Base-by-base conservation (phyloP, 1,140 invertebrate species). In the Mya arenaria region DNA sequence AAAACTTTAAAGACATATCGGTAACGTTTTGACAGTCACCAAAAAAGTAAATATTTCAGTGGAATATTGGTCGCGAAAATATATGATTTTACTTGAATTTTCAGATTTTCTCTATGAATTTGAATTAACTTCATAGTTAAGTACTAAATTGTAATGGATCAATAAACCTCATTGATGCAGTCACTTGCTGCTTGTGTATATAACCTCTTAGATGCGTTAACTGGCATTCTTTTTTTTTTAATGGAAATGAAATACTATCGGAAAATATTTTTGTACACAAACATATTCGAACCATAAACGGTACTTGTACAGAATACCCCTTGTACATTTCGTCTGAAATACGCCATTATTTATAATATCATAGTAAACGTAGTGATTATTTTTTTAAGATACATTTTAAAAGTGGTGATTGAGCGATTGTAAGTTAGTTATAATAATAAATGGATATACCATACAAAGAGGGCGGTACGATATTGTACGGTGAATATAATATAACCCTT, bases 121-220 rank as follows among this genome's bases (percentile, higher is more conserved):
- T 5, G 5, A 13, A 13, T 25, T 0, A 19, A 30, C 17, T 23
- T 60, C 3, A 6, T 30, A 36, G 68, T 15, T 10, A 19, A 39
- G 30, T 37, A 3, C 6, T 56, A 3, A 6, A 74, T 32, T n/a
- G 4, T 23, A 75, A 19, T 17, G 3, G 13, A 30, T 30, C 4
- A 56, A 17, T 32, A 39, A 83, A 87, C 85, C 83, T 87, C 85
- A 25, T 74, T 83, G 6, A 80, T 52, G 15, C 82, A 82, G 6
- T 87, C 85, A 15, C 83, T 82, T 66, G 77, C 80, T 30, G 60
- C 82, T 52, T 85, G 85, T 72, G 84, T 87, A 41, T 85, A 87
- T 8, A 87, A 65, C 34, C 85, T 62, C 71, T 87, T 87, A 62
- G 83, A 71, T 60, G 83, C 77, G 62, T 72, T 78, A 48, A 84